Evolutionary conservation across 2,888 invertebrate genomes (phyloP).

Genomic region (Mythimna impura): DNA sequence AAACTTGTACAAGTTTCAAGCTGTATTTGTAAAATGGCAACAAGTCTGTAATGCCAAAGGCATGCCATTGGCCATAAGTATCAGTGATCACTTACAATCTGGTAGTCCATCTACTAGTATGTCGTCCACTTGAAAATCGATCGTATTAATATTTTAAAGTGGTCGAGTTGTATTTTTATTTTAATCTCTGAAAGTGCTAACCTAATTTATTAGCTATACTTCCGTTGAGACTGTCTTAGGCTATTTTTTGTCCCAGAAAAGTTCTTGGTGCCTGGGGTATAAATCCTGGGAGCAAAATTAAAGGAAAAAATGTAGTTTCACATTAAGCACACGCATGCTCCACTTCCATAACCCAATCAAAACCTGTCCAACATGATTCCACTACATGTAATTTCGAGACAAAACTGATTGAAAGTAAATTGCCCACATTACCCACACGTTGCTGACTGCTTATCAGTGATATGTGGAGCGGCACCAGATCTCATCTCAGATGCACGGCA

Average conservation of each 20-base stretch:
- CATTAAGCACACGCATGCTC: neutral
- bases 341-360: constrained; percentile 3
- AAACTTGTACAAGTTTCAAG: neutral
- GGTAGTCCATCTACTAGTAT: neutral
- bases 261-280: neutral
- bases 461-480: constrained; percentile 69
- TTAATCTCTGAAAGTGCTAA: neutral
- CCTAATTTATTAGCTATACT: neutral
- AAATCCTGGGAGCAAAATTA: neutral
- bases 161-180: neutral
- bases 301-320: neutral
- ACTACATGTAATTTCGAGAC: constrained; percentile 33
- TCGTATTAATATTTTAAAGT: neutral
- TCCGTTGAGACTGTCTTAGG: too few relatives aligned
- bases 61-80: neutral
- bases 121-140: neutral
- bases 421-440: constrained; percentile 41
- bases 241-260: neutral
- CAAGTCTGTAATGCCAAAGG: neutral
- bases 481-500: constrained; percentile 42
- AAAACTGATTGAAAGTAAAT: constrained; percentile 66
- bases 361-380: constrained; percentile 4
- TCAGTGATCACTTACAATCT: too few relatives aligned
- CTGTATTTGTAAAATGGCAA: neutral
- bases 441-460: constrained; percentile 43